Conservation (phyloP, 2,113 vertebrate genomes). For the Vanacampus margaritifer region DNA sequence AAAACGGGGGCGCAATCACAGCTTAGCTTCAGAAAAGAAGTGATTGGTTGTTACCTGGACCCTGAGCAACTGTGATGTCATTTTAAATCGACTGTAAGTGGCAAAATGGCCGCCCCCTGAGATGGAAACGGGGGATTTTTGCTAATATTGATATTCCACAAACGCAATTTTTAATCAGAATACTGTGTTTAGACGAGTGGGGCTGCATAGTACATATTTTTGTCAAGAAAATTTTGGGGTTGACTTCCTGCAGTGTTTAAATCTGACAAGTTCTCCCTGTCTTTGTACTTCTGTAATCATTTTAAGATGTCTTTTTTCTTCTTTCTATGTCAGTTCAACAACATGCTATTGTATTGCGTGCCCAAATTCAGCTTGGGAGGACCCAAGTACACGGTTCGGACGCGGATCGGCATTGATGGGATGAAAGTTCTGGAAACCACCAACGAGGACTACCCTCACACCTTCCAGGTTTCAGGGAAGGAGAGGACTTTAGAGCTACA, state of each 20-base stretch:
- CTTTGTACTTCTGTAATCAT: not conserved
- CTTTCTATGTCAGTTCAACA: slow-evolving; percentile 84
- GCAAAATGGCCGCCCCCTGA: too few relatives aligned
- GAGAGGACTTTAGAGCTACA: slow-evolving; percentile 91
- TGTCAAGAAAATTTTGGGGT: too few relatives aligned
- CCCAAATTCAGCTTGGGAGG: slow-evolving; percentile 95
- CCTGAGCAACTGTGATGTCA: too few relatives aligned
- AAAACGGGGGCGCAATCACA: too few relatives aligned
- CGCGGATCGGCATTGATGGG: slow-evolving; percentile 88
- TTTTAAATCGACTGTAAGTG: too few relatives aligned
- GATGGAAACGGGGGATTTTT: too few relatives aligned
- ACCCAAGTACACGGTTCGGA: slow-evolving; percentile 88
- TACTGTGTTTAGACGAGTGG: too few relatives aligned
- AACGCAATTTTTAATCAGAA: too few relatives aligned
- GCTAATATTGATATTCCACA: too few relatives aligned
- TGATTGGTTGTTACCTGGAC: too few relatives aligned
- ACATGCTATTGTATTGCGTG: slow-evolving; percentile 96
- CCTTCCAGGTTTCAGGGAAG: slow-evolving; percentile 96
- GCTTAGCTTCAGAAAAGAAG: too few relatives aligned
- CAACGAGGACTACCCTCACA: slow-evolving; percentile 94
- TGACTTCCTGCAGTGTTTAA: not conserved
- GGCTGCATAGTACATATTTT: too few relatives aligned
- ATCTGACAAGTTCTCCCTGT: not conserved
- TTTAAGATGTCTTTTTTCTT: not conserved
- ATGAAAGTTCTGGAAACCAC: slow-evolving; percentile 90